Percentiles rank a stretch among this genome's conserved stretches.
Conservation (phyloP, 2,888 invertebrate genomes). For the Thyatira batis region DNA sequence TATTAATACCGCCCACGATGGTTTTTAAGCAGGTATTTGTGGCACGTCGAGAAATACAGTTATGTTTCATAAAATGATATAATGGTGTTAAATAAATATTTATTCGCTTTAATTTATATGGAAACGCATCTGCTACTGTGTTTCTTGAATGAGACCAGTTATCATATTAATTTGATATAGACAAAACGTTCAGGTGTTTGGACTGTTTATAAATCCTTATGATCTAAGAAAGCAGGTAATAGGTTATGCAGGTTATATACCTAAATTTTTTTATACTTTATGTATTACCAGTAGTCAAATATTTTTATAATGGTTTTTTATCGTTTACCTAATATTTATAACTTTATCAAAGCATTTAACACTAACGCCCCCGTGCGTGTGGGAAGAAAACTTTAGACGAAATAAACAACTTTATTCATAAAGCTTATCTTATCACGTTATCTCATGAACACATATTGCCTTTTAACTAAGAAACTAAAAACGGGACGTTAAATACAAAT, state of each 20-base stretch:
- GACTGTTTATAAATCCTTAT: too few species aligned
- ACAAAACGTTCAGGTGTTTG: too few species aligned
- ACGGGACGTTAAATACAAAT: constrained; percentile 49
- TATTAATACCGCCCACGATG: constrained; percentile 47
- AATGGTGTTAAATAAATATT: constrained; percentile 5
- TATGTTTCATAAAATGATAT: constrained; percentile 14
- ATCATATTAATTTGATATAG: too few species aligned
- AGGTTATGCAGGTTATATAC: too few species aligned
- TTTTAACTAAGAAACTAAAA: constrained; percentile 37
- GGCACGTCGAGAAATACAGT: constrained; percentile 28
- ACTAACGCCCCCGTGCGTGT: constrained; percentile 9
- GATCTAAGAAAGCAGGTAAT: too few species aligned
- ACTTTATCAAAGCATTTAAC: not conserved
- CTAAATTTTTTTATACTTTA: too few species aligned
- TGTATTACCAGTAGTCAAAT: too few species aligned
- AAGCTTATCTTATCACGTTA: constrained; percentile 33
- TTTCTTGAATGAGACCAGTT: too few species aligned
- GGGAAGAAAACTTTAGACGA: constrained; percentile 11
- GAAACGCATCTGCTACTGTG: too few species aligned
- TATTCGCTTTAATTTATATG: not conserved
- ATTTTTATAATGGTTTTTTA: not conserved
- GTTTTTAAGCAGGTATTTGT: constrained; percentile 21
- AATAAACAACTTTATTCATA: constrained; percentile 25
- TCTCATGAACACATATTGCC: constrained; percentile 31
- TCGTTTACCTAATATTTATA: not conserved